phyloP scores from a whole-genome alignment of 2,113 vertebrate species.

The Brachyhypopomus gauderio region DNA sequence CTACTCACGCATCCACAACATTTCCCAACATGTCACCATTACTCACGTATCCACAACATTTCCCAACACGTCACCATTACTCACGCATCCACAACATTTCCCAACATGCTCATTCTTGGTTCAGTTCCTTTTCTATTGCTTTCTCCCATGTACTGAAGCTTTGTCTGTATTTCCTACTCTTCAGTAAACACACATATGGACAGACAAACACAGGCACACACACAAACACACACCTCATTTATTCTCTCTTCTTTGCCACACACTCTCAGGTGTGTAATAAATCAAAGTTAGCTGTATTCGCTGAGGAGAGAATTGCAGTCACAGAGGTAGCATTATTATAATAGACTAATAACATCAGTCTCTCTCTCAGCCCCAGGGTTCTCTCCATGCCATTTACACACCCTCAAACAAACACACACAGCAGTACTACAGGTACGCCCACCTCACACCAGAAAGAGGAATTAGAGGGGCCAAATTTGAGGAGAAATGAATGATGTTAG shows the following conservation, averaged over 20 bases:
- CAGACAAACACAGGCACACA: background rate
- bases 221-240: background rate
- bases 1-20: no score
- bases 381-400: background rate
- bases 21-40: no score
- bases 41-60: no score
- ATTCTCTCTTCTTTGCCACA: background rate
- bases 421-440: background rate
- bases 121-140: background rate
- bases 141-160: background rate
- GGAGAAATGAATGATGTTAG: constrained; percentile 5
- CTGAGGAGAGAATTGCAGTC: constrained; percentile 17
- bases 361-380: constrained; percentile 4
- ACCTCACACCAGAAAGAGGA: background rate
- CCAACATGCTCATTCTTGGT: background rate
- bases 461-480: background rate
- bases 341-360: constrained; percentile 20
- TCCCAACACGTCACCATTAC: no score
- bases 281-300: constrained; percentile 9
- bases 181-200: background rate
- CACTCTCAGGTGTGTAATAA: constrained; percentile 21
- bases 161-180: background rate
- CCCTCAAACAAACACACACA: background rate
- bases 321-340: constrained; percentile 29
- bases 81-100: no score